These are phyloP conservation scores for Progne subis DNA, from an alignment of 2,113 vertebrate species.

Conservation along the genomic window DNA sequence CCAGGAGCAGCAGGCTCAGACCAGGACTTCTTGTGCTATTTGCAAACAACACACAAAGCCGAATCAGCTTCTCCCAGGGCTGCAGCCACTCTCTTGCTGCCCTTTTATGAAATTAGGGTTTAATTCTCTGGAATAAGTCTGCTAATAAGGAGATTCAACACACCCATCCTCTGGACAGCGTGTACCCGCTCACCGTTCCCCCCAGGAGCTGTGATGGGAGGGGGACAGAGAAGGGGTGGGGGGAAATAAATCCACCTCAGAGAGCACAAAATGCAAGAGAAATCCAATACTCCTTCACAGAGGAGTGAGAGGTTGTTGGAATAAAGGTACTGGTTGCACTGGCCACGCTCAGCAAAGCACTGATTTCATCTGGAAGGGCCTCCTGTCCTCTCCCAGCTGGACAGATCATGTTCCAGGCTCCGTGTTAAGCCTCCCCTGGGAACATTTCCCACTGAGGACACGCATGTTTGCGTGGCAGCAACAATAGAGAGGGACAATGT, in stretches of 20 bases:
- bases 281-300: conserved; percentile 63
- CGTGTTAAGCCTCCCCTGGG: conserved; percentile 37
- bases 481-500: conserved; percentile 44
- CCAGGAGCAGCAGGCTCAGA: background rate
- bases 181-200: background rate
- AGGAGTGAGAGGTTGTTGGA: conserved; percentile 56
- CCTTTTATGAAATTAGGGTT: conserved; percentile 51
- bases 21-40: conserved; percentile 20
- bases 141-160: conserved; percentile 4
- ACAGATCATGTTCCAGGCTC: conserved; percentile 55
- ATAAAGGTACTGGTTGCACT: conserved; percentile 13
- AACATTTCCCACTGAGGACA: conserved; percentile 54
- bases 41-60: background rate
- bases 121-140: conserved; percentile 49
- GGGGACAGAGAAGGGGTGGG: background rate
- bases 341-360: background rate
- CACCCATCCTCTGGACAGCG: background rate
- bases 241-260: background rate
- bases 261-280: conserved; percentile 36
- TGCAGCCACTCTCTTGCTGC: background rate
- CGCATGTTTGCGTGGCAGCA: background rate
- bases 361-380: background rate
- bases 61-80: background rate
- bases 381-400: background rate
- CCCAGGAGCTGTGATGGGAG: background rate